Conservation (phyloP, 1,140 invertebrate genomes). For the Whitmania pigra region DNA sequence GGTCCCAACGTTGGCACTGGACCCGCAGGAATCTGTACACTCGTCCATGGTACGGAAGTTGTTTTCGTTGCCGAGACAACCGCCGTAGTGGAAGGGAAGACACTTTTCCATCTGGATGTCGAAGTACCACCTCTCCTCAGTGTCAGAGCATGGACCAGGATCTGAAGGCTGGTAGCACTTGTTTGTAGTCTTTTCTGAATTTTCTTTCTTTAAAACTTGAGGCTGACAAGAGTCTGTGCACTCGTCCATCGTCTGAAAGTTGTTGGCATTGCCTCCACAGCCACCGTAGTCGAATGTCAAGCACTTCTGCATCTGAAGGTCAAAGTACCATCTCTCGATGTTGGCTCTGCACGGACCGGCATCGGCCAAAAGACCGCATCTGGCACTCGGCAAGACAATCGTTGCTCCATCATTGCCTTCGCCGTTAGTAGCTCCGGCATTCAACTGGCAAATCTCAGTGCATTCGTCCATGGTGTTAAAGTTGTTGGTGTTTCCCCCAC, state of each 20-base stretch:
- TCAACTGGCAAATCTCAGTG: slow-evolving; percentile 7
- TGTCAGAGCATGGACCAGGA: slow-evolving; percentile 56
- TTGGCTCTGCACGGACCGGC: slow-evolving; percentile 19
- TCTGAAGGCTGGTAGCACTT: slow-evolving; percentile 65
- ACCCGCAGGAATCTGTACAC: slow-evolving; percentile 14
- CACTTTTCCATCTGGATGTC: slow-evolving; percentile 60
- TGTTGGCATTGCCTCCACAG: slow-evolving; percentile 34
- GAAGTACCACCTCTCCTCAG: slow-evolving; percentile 69
- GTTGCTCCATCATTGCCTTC: neutral
- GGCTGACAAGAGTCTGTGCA: slow-evolving; percentile 33
- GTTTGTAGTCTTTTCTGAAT: slow-evolving; percentile 47
- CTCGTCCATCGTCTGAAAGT: slow-evolving; percentile 27
- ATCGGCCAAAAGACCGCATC: neutral
- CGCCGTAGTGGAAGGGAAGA: slow-evolving; percentile 15
- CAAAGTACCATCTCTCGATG: slow-evolving; percentile 29
- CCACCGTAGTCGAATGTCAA: slow-evolving; percentile 33
- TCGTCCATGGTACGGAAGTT: slow-evolving; percentile 19
- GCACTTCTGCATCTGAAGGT: slow-evolving; percentile 28
- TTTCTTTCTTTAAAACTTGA: neutral
- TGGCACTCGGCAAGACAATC: neutral
- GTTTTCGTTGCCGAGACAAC: slow-evolving; percentile 16
- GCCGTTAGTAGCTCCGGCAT: neutral
- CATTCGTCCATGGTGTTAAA: slow-evolving; percentile 25
- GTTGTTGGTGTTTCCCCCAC: slow-evolving; percentile 25
- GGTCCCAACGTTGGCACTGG: neutral